phyloP scores from a whole-genome alignment of 2,797 vertebrate genomes.

The Tragelaphus oryx region DNA sequence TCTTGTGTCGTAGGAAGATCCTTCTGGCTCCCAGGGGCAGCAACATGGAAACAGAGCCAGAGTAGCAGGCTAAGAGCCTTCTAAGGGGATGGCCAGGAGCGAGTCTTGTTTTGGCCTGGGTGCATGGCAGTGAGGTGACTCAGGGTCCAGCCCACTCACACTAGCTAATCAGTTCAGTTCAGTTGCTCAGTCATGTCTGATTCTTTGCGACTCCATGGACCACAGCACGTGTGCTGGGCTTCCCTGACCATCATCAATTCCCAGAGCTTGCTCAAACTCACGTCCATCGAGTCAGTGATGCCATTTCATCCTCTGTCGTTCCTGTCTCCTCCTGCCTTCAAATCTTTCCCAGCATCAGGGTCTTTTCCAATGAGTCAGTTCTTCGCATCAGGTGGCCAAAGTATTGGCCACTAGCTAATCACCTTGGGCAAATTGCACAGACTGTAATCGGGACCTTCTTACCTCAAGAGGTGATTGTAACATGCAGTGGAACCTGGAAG shows the following conservation, averaged over 20 bases:
- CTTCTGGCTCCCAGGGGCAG: background rate
- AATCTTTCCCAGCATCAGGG: background rate
- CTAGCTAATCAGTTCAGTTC: background rate
- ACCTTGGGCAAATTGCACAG: background rate
- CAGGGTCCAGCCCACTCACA: background rate
- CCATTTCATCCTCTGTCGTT: background rate
- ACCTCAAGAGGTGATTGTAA: background rate
- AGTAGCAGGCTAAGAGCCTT: background rate
- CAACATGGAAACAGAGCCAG: background rate
- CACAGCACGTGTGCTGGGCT: background rate
- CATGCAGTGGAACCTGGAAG: background rate
- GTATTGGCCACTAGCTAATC: background rate
- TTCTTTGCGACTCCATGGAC: background rate
- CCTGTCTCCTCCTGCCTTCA: background rate
- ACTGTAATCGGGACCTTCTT: background rate
- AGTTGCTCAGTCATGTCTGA: background rate
- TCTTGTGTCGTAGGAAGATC: background rate
- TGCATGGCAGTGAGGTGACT: background rate
- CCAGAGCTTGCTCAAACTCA: background rate
- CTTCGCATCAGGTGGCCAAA: background rate
- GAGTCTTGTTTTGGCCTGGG: background rate
- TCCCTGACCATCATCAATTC: background rate
- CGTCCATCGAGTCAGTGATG: background rate
- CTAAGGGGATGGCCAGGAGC: background rate
- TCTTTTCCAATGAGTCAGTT: background rate